Conservation (phyloP, 2,113 vertebrate genomes). For the Petaurus breviceps region DNA sequence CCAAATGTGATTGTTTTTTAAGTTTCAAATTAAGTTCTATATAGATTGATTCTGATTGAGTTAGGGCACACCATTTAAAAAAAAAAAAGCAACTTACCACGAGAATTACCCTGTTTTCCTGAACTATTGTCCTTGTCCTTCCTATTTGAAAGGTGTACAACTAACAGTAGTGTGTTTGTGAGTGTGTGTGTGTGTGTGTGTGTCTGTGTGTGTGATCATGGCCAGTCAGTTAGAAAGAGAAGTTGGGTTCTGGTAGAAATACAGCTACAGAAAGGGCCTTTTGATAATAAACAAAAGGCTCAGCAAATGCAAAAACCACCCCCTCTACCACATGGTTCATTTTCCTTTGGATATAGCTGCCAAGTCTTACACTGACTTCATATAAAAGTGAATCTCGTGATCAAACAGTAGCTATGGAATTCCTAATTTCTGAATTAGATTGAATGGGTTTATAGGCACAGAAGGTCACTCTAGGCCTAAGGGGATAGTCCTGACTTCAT, state of each 20-base stretch:
- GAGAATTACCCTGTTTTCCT: background rate
- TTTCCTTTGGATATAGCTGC: background rate
- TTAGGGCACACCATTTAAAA: background rate
- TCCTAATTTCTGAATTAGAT: background rate
- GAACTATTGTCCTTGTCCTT: background rate
- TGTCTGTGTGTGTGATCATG: background rate
- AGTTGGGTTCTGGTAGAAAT: background rate
- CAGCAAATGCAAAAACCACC: background rate
- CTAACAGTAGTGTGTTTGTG: background rate
- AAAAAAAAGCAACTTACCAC: background rate
- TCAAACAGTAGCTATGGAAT: background rate
- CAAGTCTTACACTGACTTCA: background rate
- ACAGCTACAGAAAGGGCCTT: background rate
- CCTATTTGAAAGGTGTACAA: slow-evolving; percentile 3
- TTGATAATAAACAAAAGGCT: background rate
- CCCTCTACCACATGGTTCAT: background rate
- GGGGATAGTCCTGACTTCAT: background rate
- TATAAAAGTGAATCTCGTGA: background rate
- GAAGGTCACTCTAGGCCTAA: background rate
- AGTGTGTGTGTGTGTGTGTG: background rate
- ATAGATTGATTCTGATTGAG: slow-evolving; percentile 9
- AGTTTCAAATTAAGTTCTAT: slow-evolving; percentile 25
- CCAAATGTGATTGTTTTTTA: background rate
- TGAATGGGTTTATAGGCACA: background rate
- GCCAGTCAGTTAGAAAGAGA: background rate